Evolutionary conservation across 2,888 invertebrate species (phyloP), one percentile per base, ranked within the genome.

Genomic region (Cryptus viduatorius): DNA sequence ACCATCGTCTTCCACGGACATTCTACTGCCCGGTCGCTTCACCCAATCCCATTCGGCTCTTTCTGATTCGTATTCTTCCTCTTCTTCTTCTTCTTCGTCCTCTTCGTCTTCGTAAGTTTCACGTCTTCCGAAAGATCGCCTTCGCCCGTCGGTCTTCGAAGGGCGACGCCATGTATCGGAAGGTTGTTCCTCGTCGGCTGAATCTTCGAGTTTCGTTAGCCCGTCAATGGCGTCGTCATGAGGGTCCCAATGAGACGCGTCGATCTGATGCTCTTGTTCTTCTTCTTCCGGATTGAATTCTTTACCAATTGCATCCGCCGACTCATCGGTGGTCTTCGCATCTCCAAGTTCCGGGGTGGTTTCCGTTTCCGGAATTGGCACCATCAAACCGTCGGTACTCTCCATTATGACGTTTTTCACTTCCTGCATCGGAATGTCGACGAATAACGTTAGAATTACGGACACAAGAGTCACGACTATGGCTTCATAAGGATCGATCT

Each of bases 351-450:
- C 79, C 16, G n/a, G 19, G 16, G 73, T 68, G 16, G 24, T 59
- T 4, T 68, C 56, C n/a, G 80, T 71, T 8, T 86, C 78, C 3
- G 44, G 7, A 44, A 64, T 59, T 37, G 73, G 31, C 44, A 72
- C 14, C 0, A 44, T 12, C 10, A 83, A 69, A 50, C 72, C 80
- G 37, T 92, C 92, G 5, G 92, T 92, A 53, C 91, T 89, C 79
- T 93, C 93, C 90, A 94, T 92, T 68, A 94, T 87, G 46, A 95
- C 92, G 68, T 90, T 94, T 86, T 94, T 94, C 5, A 95, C 91
- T 88, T 94, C 94, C 89, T 96, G 96, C 94, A 96, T 95, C 3
- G 96, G 96, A 87, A 96, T 94, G 88, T 96, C 95, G 81, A 96
- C 95, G 50, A 96, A 94, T 75, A 96, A 89, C 0, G 96, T 96